Conservation (phyloP, 2,113 vertebrate genomes). For the Eonycteris spelaea region DNA sequence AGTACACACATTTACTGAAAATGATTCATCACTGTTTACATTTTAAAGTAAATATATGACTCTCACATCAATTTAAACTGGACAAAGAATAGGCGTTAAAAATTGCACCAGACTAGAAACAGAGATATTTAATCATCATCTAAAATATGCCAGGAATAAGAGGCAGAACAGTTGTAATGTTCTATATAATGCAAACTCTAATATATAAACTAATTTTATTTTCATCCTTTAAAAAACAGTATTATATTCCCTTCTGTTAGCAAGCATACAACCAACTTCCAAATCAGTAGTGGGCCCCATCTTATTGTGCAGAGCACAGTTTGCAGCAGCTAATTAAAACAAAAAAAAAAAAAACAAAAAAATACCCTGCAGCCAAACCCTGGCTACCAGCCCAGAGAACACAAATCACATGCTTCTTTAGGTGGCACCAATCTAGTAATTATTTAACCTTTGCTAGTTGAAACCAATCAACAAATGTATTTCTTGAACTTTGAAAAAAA, state of each 20-base stretch:
- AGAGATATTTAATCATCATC: neutral
- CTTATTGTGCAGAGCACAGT: neutral
- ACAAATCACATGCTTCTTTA: neutral
- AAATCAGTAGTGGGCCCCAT: neutral
- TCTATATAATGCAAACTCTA: neutral
- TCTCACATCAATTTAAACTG: neutral
- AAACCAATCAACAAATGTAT: neutral
- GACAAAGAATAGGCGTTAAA: neutral
- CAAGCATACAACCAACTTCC: neutral
- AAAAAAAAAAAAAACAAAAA: neutral
- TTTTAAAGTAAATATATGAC: neutral
- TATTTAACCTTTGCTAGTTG: neutral
- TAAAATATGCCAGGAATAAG: neutral
- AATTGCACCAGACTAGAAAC: neutral
- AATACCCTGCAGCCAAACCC: neutral
- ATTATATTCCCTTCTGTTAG: neutral
- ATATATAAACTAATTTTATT: slow-evolving; percentile 35
- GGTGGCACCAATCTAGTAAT: neutral
- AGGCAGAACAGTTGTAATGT: neutral
- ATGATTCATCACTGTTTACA: neutral
- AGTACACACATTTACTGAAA: neutral
- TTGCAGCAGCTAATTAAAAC: neutral
- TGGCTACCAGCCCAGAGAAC: neutral
- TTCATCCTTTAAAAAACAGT: neutral
- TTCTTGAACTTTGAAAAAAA: slow-evolving; percentile 37